Conservation (phyloP, 2,888 invertebrate genomes). For the Xestia sexstrigata region DNA sequence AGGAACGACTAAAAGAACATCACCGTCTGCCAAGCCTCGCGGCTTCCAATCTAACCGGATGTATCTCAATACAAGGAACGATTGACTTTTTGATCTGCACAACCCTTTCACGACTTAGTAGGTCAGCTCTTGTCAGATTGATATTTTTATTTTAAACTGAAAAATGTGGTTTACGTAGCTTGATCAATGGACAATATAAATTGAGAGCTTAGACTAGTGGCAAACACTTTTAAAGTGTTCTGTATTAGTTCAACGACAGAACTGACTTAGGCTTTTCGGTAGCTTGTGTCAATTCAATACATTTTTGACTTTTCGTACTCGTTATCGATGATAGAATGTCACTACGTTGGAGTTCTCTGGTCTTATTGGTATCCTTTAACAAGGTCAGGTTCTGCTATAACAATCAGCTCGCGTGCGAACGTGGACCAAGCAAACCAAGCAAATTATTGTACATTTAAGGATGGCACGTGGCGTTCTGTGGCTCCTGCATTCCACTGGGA, state of each 20-base stretch:
- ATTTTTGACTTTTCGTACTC: not conserved
- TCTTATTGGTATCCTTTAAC: not conserved
- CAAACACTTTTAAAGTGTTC: not conserved
- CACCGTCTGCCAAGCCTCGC: not conserved
- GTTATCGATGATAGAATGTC: not conserved
- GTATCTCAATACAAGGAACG: not conserved
- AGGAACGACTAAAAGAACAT: not conserved
- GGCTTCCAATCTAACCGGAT: not conserved
- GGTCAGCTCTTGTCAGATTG: not conserved
- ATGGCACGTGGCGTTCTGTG: constrained; percentile 11
- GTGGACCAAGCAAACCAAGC: constrained; percentile 17
- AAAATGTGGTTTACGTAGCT: no score
- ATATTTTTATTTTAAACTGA: no score
- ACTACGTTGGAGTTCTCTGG: not conserved
- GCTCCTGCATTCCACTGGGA: not conserved
- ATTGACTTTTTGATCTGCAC: not conserved
- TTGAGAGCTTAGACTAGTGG: not conserved
- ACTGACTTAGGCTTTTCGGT: not conserved
- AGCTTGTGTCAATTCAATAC: not conserved
- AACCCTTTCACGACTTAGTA: not conserved
- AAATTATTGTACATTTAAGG: not conserved
- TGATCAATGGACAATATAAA: not conserved
- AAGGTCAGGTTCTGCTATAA: not conserved
- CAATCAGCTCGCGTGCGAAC: not conserved
- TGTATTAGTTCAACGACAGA: not conserved